phyloP scores from a whole-genome alignment of 1,140 invertebrate genomes.

The Mactra quadrangularis region DNA sequence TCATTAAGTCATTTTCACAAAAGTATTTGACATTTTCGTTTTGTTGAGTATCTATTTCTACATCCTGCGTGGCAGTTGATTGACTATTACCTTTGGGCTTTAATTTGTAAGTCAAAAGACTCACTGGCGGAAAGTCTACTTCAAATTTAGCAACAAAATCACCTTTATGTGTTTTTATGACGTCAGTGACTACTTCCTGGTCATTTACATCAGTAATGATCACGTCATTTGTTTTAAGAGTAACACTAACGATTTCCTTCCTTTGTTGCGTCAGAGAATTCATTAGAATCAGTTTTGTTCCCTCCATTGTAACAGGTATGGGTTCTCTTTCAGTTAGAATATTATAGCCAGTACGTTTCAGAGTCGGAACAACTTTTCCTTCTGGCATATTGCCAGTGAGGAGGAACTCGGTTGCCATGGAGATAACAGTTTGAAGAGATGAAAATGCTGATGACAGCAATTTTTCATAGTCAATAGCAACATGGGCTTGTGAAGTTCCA shows the following conservation, averaged over 20 bases:
- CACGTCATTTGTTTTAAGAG: slow-evolving; percentile 17
- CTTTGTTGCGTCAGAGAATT: slow-evolving; percentile 56
- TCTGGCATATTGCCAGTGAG: background rate
- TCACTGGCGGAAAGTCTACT: slow-evolving; percentile 40
- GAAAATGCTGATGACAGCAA: slow-evolving; percentile 35
- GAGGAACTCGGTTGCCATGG: background rate
- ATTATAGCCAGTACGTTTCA: slow-evolving; percentile 24
- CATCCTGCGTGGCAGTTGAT: background rate
- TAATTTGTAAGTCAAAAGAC: slow-evolving; percentile 31
- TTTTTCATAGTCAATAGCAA: slow-evolving; percentile 65
- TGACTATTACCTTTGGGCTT: background rate
- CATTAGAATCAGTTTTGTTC: slow-evolving; percentile 39
- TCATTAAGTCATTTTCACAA: slow-evolving; percentile 51
- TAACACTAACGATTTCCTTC: slow-evolving; percentile 43
- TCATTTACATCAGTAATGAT: background rate
- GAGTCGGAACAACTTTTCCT: background rate
- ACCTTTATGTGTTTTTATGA: background rate
- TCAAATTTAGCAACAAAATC: slow-evolving; percentile 29
- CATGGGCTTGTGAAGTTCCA: slow-evolving; percentile 91
- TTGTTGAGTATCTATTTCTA: background rate
- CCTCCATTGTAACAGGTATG: background rate
- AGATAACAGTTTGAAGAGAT: slow-evolving; percentile 14
- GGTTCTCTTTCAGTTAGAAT: slow-evolving; percentile 12
- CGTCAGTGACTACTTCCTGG: slow-evolving; percentile 19
- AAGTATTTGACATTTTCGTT: background rate